Conservation (phyloP, 2,113 vertebrate species). For the Salminus brasiliensis region DNA sequence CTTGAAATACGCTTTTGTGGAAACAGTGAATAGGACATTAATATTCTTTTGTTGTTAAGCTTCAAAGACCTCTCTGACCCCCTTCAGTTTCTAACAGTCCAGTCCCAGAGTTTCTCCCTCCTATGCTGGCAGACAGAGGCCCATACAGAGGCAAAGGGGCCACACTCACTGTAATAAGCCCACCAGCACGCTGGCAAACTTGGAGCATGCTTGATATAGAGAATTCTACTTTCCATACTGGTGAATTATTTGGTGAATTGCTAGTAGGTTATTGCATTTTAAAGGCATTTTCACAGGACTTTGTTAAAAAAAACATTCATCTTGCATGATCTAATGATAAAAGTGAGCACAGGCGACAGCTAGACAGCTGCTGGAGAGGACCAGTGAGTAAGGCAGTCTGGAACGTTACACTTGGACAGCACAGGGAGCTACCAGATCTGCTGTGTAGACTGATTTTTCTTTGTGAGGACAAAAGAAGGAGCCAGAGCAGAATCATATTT, state of each 20-base stretch:
- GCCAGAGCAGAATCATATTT: not conserved
- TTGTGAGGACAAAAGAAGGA: not conserved
- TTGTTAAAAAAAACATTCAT: not conserved
- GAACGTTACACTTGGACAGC: not conserved
- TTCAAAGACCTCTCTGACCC: conserved; percentile 57
- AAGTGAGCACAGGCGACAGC: not conserved
- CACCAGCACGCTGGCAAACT: not conserved
- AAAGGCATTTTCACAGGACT: no score
- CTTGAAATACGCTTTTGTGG: conserved; percentile 58
- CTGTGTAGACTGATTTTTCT: no score
- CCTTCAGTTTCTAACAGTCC: conserved; percentile 17
- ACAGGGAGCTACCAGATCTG: not conserved
- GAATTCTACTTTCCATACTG: not conserved
- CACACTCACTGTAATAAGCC: conserved; percentile 18
- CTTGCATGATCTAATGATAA: not conserved
- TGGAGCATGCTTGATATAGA: not conserved
- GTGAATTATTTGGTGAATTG: not conserved
- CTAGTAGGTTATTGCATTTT: no score
- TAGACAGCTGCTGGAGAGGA: not conserved
- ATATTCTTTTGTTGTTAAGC: conserved; percentile 72
- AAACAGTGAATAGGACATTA: conserved; percentile 59
- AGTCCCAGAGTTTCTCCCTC: not conserved
- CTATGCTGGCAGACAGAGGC: conserved; percentile 27
- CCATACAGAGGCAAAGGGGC: conserved; percentile 4
- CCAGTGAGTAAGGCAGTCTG: not conserved